Evolutionary conservation across 1,140 invertebrate species (phyloP).

Genomic region (Sitobion miscanthi): DNA sequence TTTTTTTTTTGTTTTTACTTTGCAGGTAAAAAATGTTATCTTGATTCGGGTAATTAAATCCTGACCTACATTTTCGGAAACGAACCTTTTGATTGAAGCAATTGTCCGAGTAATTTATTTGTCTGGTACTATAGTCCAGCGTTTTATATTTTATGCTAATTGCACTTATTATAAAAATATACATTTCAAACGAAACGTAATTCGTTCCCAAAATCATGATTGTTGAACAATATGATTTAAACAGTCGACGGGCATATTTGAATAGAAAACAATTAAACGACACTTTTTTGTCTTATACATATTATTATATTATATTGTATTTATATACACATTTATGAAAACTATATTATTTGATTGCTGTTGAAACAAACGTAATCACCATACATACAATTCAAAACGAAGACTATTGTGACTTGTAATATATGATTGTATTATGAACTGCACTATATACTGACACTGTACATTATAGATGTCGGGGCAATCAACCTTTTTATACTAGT

Average conservation of each 20-base stretch:
- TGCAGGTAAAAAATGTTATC: not conserved
- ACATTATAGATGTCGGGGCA: too few species aligned
- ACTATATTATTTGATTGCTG: not conserved
- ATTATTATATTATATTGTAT: not conserved
- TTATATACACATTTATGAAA: not conserved
- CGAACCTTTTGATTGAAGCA: not conserved
- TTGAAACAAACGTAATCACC: not conserved
- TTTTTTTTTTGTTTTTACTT: not conserved
- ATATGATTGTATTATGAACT: not conserved
- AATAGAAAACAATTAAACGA: not conserved
- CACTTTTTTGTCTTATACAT: not conserved
- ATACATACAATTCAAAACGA: not conserved
- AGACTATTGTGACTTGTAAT: not conserved
- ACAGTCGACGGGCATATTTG: not conserved
- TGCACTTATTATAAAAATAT: not conserved
- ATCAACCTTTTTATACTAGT: not conserved
- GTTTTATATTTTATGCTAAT: slow-evolving; percentile 6
- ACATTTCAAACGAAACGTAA: not conserved
- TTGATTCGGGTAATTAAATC: not conserved
- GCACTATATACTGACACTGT: not conserved
- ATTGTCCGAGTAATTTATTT: slow-evolving; percentile 12
- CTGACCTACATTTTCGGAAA: not conserved
- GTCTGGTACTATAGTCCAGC: not conserved
- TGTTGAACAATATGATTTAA: not conserved
- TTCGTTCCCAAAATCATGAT: not conserved